Conservation (phyloP, 2,888 invertebrate species). For the Stenotaenia linearis region DNA sequence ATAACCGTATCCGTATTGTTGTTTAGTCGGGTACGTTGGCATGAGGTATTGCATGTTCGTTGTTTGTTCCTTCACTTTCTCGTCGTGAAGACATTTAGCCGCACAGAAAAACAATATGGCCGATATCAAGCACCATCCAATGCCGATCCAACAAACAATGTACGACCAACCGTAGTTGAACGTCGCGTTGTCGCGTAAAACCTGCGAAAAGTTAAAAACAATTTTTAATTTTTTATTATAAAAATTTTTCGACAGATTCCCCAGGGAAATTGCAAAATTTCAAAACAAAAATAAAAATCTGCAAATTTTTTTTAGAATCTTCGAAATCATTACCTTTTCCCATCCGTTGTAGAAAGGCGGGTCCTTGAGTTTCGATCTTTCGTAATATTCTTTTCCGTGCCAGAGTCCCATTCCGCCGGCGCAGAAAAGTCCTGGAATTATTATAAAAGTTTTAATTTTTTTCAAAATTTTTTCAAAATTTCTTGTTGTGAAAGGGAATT, state of each 20-base stretch:
- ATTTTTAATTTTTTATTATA: background rate
- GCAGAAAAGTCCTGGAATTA: slow-evolving; percentile 66
- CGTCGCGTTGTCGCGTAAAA: slow-evolving; percentile 40
- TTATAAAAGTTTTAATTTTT: background rate
- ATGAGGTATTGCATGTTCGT: slow-evolving; percentile 96
- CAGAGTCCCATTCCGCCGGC: slow-evolving; percentile 93
- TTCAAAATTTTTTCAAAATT: background rate
- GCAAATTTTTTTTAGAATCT: too few relatives aligned
- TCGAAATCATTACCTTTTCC: slow-evolving; percentile 49
- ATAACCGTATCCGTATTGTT: slow-evolving; percentile 64
- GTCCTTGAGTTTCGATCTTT: slow-evolving; percentile 87
- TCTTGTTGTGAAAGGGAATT: background rate
- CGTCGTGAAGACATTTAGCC: slow-evolving; percentile 88
- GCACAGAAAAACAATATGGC: slow-evolving; percentile 89
- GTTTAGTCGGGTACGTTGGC: slow-evolving; percentile 94
- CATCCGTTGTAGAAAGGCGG: slow-evolving; percentile 89
- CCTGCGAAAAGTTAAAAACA: slow-evolving; percentile 34
- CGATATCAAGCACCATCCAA: slow-evolving; percentile 81
- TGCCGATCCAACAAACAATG: slow-evolving; percentile 94
- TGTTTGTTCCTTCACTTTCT: slow-evolving; percentile 89
- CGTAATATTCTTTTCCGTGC: slow-evolving; percentile 94
- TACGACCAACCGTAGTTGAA: slow-evolving; percentile 87
- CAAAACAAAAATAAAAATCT: too few relatives aligned
- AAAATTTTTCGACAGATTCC: background rate
- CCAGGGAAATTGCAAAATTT: too few relatives aligned